phyloP scores from a whole-genome alignment of 2,113 vertebrate genomes.

The Gavia stellata region DNA sequence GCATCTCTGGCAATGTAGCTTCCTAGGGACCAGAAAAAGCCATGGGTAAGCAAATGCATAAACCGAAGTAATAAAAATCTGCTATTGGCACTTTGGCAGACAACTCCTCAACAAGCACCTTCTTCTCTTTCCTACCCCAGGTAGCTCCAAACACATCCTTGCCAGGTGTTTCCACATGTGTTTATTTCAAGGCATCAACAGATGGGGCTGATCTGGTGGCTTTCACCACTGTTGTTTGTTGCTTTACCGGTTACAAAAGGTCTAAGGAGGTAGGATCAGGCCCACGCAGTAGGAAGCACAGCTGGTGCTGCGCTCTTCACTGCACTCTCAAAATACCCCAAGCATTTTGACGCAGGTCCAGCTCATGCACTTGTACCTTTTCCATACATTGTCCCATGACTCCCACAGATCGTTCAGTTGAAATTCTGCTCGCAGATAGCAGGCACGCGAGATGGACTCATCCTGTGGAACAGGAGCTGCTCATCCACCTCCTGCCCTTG shows the following conservation, averaged over 20 bases:
- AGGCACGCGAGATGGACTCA: constrained; percentile 14
- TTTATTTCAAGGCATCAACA: background rate
- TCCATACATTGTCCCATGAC: constrained; percentile 71
- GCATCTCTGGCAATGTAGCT: constrained; percentile 76
- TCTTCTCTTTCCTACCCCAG: background rate
- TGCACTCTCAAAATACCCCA: background rate
- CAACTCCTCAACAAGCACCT: background rate
- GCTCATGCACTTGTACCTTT: constrained; percentile 66
- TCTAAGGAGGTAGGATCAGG: background rate
- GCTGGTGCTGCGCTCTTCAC: background rate
- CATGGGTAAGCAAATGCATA: background rate
- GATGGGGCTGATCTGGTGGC: background rate
- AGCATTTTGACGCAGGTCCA: background rate
- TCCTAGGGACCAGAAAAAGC: constrained; percentile 49
- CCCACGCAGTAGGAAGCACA: background rate
- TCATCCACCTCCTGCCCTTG: constrained; percentile 59
- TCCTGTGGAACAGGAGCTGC: constrained; percentile 77
- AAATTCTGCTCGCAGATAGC: constrained; percentile 79
- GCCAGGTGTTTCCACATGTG: background rate
- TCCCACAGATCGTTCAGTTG: constrained; percentile 79
- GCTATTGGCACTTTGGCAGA: background rate
- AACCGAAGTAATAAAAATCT: background rate
- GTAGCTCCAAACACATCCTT: background rate
- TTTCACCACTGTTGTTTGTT: background rate
- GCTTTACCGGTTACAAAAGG: background rate